phyloP scores from a whole-genome alignment of 1,140 invertebrate genomes.

The Ephestia elutella region DNA sequence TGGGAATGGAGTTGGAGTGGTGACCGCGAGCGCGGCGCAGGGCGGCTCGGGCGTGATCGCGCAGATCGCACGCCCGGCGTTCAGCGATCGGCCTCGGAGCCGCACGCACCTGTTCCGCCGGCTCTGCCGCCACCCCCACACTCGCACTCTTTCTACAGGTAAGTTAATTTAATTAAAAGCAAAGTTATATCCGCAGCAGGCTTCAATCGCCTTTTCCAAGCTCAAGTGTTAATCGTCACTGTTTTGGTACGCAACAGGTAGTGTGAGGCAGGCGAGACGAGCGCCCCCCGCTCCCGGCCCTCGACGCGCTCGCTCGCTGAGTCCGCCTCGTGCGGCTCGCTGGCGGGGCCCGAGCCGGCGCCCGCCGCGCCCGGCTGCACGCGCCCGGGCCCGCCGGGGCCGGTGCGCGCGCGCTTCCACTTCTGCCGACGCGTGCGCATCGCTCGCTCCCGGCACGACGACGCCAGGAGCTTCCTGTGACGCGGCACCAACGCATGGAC shows the following conservation, averaged over 20 bases:
- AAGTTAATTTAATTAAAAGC: not conserved
- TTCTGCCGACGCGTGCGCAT: constrained; percentile 62
- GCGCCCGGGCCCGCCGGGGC: constrained; percentile 28
- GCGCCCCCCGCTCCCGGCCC: constrained; percentile 54
- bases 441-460: constrained; percentile 43
- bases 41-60: constrained; percentile 34
- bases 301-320: constrained; percentile 66
- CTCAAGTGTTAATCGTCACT: no score
- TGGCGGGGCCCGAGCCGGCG: constrained; percentile 33
- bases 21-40: constrained; percentile 35
- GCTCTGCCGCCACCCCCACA: constrained; percentile 69
- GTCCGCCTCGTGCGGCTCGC: constrained; percentile 62
- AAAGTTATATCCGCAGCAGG: no score
- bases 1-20: constrained; percentile 66
- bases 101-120: constrained; percentile 73
- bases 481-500: constrained; percentile 51
- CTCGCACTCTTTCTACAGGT: constrained; percentile 72
- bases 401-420: constrained; percentile 54
- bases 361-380: constrained; percentile 22
- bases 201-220: no score
- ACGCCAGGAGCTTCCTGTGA: constrained; percentile 61
- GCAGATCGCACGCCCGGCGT: constrained; percentile 67
- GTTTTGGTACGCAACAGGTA: constrained; percentile 38
- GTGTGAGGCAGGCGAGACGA: constrained; percentile 68
- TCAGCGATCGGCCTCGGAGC: constrained; percentile 78